Base-by-base conservation (phyloP, 2,888 invertebrate genomes). In the Leucoptera coffeella region DNA sequence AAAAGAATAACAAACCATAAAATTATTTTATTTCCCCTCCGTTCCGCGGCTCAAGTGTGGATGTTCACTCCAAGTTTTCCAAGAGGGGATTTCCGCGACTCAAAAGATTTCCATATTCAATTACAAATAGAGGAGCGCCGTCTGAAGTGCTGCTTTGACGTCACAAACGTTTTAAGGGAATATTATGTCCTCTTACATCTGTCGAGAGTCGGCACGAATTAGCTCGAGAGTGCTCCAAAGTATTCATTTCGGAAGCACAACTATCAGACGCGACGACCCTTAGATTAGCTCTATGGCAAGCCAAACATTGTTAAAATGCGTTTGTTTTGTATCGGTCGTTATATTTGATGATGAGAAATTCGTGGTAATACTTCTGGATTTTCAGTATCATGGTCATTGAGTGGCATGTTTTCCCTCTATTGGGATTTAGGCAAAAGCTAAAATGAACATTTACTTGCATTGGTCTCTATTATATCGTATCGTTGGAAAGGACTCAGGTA, bases 101-200 rank as follows among this genome's bases (percentile, higher is more conserved):
- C 31, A 20, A 58, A 60, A 62, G 60, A 60, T 65, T 65, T 67
- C 67, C 61, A 62, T 65, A 64, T 67, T 65, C 62, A 64, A 67
- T 67, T 67, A 64, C 62, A 65, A 64, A 67, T 58, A 65, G 58
- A 65, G 60, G 58, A 67, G 64, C 22, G 3, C 13, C 47, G 61
- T 61, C 62, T 64, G 57, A 40, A 64, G 62, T 42, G 47, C 48
- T 41, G 43, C 48, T 61, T 62, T 64, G 62, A 62, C 61, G 62
- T 45, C 59, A 51, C 56, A 50, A 45, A 52, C 56, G 53, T 50
- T 46, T 53, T 50, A 49, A 54, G 50, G 45, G 53, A 43, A 59
- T 56, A 61, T 64, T 59, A 57, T 56, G 49, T 42, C 45, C 53
- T 49, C 46, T 50, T 40, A 35, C 9, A 13, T 36, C 39, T 34